Base-by-base conservation (phyloP, 2,113 vertebrate genomes). In the Alligator mississippiensis region DNA sequence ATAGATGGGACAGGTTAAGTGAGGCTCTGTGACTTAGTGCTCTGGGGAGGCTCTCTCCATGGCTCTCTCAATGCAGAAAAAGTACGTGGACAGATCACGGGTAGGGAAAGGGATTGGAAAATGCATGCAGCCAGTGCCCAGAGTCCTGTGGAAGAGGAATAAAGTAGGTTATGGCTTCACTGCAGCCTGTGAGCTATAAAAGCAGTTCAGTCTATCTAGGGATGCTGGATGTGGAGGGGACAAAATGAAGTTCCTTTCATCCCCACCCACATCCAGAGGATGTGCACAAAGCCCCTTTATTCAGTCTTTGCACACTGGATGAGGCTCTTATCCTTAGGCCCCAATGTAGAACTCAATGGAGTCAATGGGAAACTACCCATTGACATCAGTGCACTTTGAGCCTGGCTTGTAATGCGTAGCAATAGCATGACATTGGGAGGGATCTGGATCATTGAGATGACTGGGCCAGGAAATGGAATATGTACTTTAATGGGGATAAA, bases 401-500 rank as follows among this genome's bases (percentile, higher is more conserved):
- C 81, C 74, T 58, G 63, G 57, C 77, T 79, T 63, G 25, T 30
- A 1, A 0, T 84, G 81, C 47, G 34, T 72, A 82, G 74, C 68
- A 80, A 87, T 85, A 78, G 85, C 34, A 15, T 88, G 92, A 93
- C 82, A 22, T 25, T 22, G 28, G 60, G 79, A 80, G 63, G 66
- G 84, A 38, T 30, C 12, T 72, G 68, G 68, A 38, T 72, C 68
- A 38, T 18, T 13, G 19, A 90, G 34, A 82, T 55, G 74, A 30
- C 89, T 59, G 30, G 82, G 79, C 60, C 88, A 77, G 82, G 81
- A 60, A 87, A 91, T 59, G 28, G 21, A 92, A 96, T 38, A 94
- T 77, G 63, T 61, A 76, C 38, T 81, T 89, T 93, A 96, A 90
- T 88, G 80, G 58, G 91, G 84, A 94, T 91, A 84, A 60, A 74